A percentile compares a stretch with the other conserved stretches of the same genome.
These are phyloP conservation scores for Choloepus didactylus DNA, from an alignment of 2,797 vertebrate species.

Conservation along the genomic window DNA sequence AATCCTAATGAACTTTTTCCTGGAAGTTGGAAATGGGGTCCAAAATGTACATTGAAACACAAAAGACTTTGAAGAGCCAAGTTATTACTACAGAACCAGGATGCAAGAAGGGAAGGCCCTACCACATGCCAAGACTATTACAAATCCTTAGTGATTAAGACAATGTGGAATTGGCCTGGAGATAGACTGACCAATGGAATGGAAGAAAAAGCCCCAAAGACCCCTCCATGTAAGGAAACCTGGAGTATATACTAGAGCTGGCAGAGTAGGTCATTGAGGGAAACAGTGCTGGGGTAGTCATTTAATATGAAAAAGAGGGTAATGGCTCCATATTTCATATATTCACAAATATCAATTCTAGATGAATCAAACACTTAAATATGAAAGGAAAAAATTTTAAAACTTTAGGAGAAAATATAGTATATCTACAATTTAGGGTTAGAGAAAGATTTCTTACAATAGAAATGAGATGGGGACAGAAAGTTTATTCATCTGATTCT, in stretches of 20 bases:
- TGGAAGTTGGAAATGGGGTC: constrained; percentile 10
- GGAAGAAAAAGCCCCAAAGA: neutral
- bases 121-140: neutral
- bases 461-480: neutral
- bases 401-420: constrained; percentile 6
- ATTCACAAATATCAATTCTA: neutral
- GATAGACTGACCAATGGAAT: neutral
- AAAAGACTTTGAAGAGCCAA: constrained; percentile 27
- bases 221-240: neutral
- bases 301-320: neutral
- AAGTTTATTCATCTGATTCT: neutral
- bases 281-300: neutral
- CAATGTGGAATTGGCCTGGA: neutral
- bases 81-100: neutral
- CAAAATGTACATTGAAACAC: neutral
- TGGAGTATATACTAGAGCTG: neutral
- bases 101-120: neutral
- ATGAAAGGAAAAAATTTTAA: neutral
- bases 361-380: constrained; percentile 38
- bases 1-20: neutral
- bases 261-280: neutral
- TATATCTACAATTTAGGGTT: neutral
- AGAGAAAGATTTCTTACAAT: neutral
- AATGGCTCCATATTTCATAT: neutral
- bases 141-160: neutral